Conservation (phyloP, 2,888 invertebrate species). For the Tyria jacobaeae region DNA sequence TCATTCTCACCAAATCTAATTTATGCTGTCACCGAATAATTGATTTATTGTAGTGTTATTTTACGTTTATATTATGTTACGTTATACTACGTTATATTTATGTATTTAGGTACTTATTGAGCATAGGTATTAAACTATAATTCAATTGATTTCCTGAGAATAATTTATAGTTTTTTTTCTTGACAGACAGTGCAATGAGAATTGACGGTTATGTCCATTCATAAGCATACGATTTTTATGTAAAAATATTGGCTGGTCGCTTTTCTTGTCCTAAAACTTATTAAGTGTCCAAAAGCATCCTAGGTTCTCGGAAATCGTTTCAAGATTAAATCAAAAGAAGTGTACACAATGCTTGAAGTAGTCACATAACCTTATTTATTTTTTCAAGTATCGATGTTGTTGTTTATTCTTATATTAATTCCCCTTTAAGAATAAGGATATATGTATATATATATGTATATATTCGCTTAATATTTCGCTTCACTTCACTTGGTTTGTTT, state of each 20-base stretch:
- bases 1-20: too few species aligned
- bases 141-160: constrained; percentile 32
- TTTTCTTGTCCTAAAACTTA: too few species aligned
- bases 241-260: too few species aligned
- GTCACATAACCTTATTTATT: too few species aligned
- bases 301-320: background rate
- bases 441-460: background rate
- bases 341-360: too few species aligned
- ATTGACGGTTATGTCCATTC: constrained; percentile 25
- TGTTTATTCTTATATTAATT: too few species aligned
- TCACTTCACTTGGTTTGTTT: constrained; percentile 61
- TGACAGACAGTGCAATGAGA: constrained; percentile 38
- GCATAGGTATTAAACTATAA: constrained; percentile 15
- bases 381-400: constrained; percentile 11
- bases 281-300: background rate
- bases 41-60: background rate
- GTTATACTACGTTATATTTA: too few species aligned
- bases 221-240: constrained; percentile 14
- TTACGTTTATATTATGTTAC: too few species aligned
- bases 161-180: constrained; percentile 26
- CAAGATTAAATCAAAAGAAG: too few species aligned
- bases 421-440: background rate
- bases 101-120: background rate
- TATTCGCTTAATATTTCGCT: constrained; percentile 58
- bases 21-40: background rate